phyloP scores from a whole-genome alignment of 2,797 vertebrate genomes.

The Enteromius mattozi region DNA sequence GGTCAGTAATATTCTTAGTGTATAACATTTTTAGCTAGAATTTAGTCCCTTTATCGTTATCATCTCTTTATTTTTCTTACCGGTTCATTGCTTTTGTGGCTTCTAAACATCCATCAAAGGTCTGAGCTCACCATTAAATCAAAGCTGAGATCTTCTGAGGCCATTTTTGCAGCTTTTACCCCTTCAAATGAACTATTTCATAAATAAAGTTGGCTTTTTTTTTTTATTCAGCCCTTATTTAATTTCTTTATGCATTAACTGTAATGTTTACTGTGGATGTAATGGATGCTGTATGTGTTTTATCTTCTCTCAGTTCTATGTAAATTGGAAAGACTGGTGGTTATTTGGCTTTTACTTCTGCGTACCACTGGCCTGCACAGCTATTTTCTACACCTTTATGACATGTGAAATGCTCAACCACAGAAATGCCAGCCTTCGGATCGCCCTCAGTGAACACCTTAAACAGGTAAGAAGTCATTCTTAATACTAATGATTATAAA shows the following conservation, averaged over 20 bases:
- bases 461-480: constrained; percentile 86
- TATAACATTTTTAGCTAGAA: not conserved
- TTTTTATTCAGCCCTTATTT: too few species aligned
- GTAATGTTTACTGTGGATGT: not conserved
- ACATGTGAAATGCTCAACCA: constrained; percentile 95
- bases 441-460: constrained; percentile 95
- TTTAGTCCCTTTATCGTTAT: not conserved
- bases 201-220: not conserved
- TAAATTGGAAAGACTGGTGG: constrained; percentile 94
- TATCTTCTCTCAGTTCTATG: constrained; percentile 81
- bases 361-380: constrained; percentile 90
- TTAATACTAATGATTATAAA: not conserved
- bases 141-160: not conserved
- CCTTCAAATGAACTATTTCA: not conserved
- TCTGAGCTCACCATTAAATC: not conserved
- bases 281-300: not conserved
- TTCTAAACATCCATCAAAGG: not conserved
- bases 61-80: not conserved
- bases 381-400: constrained; percentile 95
- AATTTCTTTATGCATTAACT: not conserved
- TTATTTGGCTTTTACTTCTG: constrained; percentile 97
- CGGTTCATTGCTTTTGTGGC: not conserved
- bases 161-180: not conserved
- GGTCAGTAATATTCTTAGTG: not conserved
- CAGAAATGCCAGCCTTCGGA: constrained; percentile 92